phyloP scores from a whole-genome alignment of 2,113 vertebrate species.

The Megalops atlanticus region DNA sequence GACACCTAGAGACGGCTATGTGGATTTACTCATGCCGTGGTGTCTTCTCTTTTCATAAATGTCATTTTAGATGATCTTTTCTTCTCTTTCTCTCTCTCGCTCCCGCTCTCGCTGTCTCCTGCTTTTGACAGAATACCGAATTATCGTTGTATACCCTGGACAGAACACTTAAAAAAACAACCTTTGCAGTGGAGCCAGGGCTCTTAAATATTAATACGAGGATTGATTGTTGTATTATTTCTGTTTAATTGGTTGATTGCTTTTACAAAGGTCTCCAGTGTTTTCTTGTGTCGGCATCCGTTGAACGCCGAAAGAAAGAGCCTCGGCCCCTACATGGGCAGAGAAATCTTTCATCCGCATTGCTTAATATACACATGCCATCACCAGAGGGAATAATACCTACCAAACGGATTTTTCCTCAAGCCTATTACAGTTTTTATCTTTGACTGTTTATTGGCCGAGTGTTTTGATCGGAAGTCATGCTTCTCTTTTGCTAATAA shows the following conservation, averaged over 20 bases:
- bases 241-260: neutral
- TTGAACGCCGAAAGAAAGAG: slow-evolving; percentile 54
- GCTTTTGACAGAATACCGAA: slow-evolving; percentile 65
- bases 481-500: slow-evolving; percentile 1
- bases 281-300: slow-evolving; percentile 42
- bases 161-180: slow-evolving; percentile 37
- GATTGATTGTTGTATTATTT: neutral
- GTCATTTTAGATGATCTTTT: slow-evolving; percentile 44
- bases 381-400: slow-evolving; percentile 51
- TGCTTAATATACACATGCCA: slow-evolving; percentile 67
- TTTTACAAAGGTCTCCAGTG: neutral
- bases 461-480: slow-evolving; percentile 14
- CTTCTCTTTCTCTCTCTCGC: slow-evolving; percentile 51
- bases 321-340: slow-evolving; percentile 49
- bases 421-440: slow-evolving; percentile 21
- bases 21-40: slow-evolving; percentile 54
- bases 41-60: slow-evolving; percentile 46
- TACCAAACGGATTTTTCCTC: slow-evolving; percentile 41
- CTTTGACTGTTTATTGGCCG: slow-evolving; percentile 24
- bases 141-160: slow-evolving; percentile 47
- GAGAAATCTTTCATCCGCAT: slow-evolving; percentile 64
- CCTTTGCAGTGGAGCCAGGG: slow-evolving; percentile 33
- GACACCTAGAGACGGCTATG: slow-evolving; percentile 58
- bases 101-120: slow-evolving; percentile 47
- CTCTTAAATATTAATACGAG: neutral